These are phyloP conservation scores for Lithophane semibrunnea DNA, from an alignment of 2,888 invertebrate genomes.

Conservation along the genomic window DNA sequence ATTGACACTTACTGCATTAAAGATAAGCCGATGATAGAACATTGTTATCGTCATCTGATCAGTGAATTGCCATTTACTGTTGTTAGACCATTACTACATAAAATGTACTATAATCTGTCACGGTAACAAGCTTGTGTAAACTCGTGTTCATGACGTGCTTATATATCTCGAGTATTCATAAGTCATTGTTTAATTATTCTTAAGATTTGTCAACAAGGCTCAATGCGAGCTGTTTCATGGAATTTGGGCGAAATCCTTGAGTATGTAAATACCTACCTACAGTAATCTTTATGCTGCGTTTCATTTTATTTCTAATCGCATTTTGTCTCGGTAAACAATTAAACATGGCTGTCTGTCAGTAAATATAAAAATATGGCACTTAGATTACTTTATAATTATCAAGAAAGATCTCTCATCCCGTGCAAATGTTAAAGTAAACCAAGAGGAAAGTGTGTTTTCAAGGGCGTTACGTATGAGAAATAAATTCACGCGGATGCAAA, in stretches of 20 bases:
- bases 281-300: conserved; percentile 29
- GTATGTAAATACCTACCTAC: conserved; percentile 32
- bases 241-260: conserved; percentile 39
- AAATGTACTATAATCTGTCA: conserved; percentile 18
- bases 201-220: conserved; percentile 38
- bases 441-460: conserved; percentile 23
- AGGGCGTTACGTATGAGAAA: conserved; percentile 2
- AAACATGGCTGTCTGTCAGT: not conserved
- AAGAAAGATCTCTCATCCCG: not conserved
- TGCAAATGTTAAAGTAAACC: conserved; percentile 5
- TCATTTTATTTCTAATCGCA: conserved; percentile 8
- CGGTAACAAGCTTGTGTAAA: conserved; percentile 13
- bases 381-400: not conserved
- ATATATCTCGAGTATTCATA: not conserved
- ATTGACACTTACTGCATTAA: conserved; percentile 44
- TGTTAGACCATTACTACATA: conserved; percentile 23
- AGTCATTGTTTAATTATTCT: conserved; percentile 37
- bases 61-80: conserved; percentile 8
- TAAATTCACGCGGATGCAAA: not conserved
- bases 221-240: not conserved
- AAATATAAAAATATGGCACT: conserved; percentile 9
- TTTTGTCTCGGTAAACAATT: not conserved
- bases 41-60: conserved; percentile 28
- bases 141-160: conserved; percentile 16
- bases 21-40: conserved; percentile 40